These are phyloP conservation scores for Stomatorhinus walkeri DNA, from an alignment of 2,797 vertebrate species.

Conservation along the genomic window DNA sequence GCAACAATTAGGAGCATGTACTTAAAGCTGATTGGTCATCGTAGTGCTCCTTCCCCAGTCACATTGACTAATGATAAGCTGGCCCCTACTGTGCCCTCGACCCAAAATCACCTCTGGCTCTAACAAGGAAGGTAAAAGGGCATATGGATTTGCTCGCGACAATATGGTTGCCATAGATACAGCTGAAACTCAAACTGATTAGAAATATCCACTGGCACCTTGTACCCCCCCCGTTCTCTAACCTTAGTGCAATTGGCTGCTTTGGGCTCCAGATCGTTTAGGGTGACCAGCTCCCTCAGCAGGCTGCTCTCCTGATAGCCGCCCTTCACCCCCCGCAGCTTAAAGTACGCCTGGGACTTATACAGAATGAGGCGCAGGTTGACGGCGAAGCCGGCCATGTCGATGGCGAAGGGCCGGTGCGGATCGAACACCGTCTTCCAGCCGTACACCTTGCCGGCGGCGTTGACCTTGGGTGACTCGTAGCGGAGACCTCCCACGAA, in stretches of 20 bases:
- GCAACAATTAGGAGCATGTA: not conserved
- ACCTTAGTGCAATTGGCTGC: conserved; percentile 99
- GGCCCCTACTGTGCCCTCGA: not conserved
- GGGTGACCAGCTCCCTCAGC: conserved; percentile 89
- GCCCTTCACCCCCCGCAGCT: conserved; percentile 90
- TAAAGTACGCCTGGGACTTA: conserved; percentile 95
- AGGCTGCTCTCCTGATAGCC: conserved; percentile 98
- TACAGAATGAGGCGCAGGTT: conserved; percentile 91
- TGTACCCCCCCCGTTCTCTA: conserved; percentile 13
- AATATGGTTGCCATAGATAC: not conserved
- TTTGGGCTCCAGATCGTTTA: conserved; percentile 96
- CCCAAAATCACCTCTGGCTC: not conserved
- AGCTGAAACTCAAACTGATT: not conserved
- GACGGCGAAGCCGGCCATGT: conserved; percentile 97
- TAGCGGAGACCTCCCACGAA: conserved; percentile 92
- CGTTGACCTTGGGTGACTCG: conserved; percentile 89
- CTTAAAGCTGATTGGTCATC: not conserved
- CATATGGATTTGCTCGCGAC: not conserved
- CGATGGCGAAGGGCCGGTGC: conserved; percentile 94
- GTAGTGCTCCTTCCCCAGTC: not conserved
- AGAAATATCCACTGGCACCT: not conserved
- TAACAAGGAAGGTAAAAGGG: not conserved
- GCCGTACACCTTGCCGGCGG: conserved; percentile 91
- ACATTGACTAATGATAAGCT: not conserved
- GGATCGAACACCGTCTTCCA: conserved; percentile 98